Evolutionary conservation across 2,797 vertebrate genomes (phyloP).

Genomic region (Helarctos malayanus): DNA sequence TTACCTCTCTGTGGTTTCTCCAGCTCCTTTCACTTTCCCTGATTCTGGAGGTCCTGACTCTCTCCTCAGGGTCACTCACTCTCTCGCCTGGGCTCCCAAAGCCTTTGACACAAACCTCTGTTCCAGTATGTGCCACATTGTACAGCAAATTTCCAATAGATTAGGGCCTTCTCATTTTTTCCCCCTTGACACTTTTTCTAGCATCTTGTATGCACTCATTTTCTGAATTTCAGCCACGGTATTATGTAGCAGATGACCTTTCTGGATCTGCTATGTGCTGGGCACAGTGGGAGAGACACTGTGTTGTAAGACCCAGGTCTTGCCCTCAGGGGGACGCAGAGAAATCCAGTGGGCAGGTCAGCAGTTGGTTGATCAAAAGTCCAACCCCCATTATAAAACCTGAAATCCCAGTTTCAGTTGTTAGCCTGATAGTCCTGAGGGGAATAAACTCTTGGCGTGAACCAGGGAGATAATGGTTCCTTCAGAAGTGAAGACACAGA

Average conservation of each 20-base stretch:
- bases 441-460: background rate
- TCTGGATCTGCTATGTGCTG: background rate
- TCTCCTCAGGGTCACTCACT: background rate
- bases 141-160: background rate
- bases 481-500: background rate
- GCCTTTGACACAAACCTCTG: background rate
- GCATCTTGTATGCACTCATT: background rate
- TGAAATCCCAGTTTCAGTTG: background rate
- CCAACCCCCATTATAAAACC: background rate
- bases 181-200: background rate
- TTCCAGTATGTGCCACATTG: background rate
- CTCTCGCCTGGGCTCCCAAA: background rate
- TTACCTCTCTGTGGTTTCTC: background rate
- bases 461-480: background rate
- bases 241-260: constrained; percentile 40
- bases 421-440: background rate
- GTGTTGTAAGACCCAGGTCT: background rate
- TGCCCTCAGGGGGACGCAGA: background rate
- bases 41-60: background rate
- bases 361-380: constrained; percentile 32
- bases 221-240: constrained; percentile 7
- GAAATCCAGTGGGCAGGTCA: background rate
- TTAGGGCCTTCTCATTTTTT: background rate
- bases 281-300: background rate
- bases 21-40: background rate